phyloP scores from a whole-genome alignment of 2,113 vertebrate genomes.

The Macaca mulatta region DNA sequence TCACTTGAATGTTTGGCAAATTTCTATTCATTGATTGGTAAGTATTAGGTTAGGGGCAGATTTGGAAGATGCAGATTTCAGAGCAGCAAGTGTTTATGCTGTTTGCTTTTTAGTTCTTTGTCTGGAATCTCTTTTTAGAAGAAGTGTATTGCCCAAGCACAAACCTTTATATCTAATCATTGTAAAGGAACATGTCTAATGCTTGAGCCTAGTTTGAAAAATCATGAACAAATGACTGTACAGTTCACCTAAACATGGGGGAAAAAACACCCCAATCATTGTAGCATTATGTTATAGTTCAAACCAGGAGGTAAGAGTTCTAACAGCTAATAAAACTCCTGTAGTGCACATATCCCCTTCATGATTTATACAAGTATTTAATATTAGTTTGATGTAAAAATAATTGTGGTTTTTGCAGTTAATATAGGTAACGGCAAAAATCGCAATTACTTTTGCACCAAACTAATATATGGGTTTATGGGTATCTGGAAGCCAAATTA shows the following conservation, averaged over 20 bases:
- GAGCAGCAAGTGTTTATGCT: neutral
- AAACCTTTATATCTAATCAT: neutral
- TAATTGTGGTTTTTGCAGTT: no score
- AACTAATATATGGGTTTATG: neutral
- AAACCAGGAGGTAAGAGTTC: neutral
- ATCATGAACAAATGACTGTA: neutral
- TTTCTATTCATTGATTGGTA: neutral
- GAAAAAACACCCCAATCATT: neutral
- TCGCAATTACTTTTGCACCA: no score
- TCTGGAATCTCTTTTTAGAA: neutral
- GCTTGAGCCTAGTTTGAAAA: neutral
- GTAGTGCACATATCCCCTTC: neutral
- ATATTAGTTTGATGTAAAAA: neutral
- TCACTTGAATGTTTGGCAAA: neutral
- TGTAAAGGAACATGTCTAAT: neutral
- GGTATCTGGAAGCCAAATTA: neutral
- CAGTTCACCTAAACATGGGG: neutral
- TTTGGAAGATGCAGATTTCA: neutral
- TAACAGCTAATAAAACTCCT: neutral
- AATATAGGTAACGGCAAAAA: no score
- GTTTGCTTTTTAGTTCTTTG: neutral
- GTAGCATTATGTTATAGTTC: neutral
- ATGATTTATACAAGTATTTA: slow-evolving; percentile 2
- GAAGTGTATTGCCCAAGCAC: neutral
- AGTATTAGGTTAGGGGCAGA: neutral